Evolutionary conservation across 1,140 invertebrate genomes (phyloP).

Genomic region (Drosophila athabasca): DNA sequence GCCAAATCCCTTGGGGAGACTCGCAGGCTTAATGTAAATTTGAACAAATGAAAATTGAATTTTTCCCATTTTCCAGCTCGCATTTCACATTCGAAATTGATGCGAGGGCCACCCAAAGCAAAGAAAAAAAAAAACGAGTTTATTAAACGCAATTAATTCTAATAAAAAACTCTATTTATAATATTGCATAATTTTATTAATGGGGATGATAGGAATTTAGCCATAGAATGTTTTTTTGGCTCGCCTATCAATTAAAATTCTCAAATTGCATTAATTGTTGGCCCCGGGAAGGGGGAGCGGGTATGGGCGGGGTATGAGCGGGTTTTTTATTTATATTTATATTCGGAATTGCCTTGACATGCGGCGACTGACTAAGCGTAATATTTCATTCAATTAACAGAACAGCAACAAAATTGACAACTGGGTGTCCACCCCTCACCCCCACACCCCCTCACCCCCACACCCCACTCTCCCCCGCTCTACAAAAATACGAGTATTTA

Average conservation of each 20-base stretch:
- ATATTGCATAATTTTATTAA: constrained; percentile 74
- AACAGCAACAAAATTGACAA: constrained; percentile 51
- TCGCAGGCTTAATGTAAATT: constrained; percentile 48
- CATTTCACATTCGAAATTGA: constrained; percentile 5
- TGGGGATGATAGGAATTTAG: constrained; percentile 68
- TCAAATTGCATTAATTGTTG: constrained; percentile 77
- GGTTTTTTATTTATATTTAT: constrained; percentile 1
- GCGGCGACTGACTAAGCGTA: constrained; percentile 68
- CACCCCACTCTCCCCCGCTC: too few species aligned
- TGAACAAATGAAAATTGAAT: constrained; percentile 70
- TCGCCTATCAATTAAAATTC: constrained; percentile 78
- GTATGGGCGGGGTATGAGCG: too few species aligned
- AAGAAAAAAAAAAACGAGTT: background rate
- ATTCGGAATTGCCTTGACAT: constrained; percentile 49
- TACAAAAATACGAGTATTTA: constrained; percentile 82
- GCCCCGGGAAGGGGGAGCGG: constrained; percentile 4
- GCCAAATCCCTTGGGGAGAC: constrained; percentile 30
- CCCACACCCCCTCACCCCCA: constrained; percentile 1
- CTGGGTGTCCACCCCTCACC: constrained; percentile 30
- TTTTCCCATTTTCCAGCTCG: constrained; percentile 23
- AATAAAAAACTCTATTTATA: constrained; percentile 53
- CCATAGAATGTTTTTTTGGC: constrained; percentile 57
- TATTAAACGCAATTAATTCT: constrained; percentile 55
- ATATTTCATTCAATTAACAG: constrained; percentile 80
- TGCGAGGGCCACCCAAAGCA: background rate